Evolutionary conservation across 23 tunicate genomes (phyloP).

Genomic region (Oikopleura vanhoeffeni): DNA sequence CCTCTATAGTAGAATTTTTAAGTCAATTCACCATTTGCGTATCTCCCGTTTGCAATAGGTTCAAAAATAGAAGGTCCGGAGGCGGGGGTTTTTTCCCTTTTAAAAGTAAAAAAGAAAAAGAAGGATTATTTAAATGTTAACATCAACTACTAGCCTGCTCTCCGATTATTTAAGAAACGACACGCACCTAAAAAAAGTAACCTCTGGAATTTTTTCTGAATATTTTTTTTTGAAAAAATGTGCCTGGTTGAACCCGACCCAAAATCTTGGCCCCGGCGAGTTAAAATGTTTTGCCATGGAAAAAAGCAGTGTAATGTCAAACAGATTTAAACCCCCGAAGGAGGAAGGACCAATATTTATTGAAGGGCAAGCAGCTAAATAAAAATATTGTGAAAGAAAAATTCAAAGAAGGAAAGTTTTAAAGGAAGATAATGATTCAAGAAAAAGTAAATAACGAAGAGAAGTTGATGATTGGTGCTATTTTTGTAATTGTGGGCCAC

Average conservation of each 20-base stretch:
- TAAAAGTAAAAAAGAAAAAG: no score
- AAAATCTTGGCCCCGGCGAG: background rate
- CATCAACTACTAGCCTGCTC: no score
- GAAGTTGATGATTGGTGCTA: conserved; percentile 61
- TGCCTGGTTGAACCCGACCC: background rate
- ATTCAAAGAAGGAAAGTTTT: background rate
- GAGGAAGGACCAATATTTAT: background rate
- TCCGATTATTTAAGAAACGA: no score
- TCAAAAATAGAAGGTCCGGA: no score
- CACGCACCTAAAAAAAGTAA: no score
- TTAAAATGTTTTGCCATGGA: background rate
- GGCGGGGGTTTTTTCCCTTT: no score
- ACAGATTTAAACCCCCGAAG: background rate
- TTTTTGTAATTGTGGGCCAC: conserved; percentile 49
- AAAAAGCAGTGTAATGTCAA: background rate
- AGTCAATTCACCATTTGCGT: no score
- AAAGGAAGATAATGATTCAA: background rate
- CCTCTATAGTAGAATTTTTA: no score
- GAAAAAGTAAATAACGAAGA: conserved; percentile 36
- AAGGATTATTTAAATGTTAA: no score
- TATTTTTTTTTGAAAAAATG: no score
- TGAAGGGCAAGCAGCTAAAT: background rate
- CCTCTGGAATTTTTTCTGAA: no score
- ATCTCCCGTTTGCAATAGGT: no score
- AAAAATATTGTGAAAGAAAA: background rate